Percentiles rank a stretch among this genome's conserved stretches.
These are phyloP conservation scores for Eulemur mongoz DNA, from an alignment of 2,797 vertebrate genomes.

Conservation along the genomic window DNA sequence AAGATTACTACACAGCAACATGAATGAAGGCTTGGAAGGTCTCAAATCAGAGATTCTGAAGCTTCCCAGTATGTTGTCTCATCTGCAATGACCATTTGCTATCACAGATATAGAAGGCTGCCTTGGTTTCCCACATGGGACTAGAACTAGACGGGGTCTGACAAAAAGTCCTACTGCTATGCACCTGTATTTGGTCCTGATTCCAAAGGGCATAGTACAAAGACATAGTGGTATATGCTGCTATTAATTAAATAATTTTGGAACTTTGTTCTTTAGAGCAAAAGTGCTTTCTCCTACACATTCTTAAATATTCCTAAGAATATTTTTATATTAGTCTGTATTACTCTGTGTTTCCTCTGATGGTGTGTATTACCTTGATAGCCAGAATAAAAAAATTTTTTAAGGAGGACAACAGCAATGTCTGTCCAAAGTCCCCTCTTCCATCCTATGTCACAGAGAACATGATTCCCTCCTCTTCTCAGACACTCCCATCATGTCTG, in stretches of 20 bases:
- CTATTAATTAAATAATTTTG: not conserved
- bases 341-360: not conserved
- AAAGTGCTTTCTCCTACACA: not conserved
- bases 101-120: not conserved
- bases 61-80: not conserved
- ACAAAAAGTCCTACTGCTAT: not conserved
- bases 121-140: not conserved
- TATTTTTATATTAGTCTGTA: not conserved
- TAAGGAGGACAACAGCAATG: not conserved
- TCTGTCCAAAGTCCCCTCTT: not conserved
- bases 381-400: not conserved
- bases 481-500: not conserved
- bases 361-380: not conserved
- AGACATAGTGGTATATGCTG: not conserved
- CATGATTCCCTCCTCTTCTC: not conserved
- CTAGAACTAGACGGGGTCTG: not conserved
- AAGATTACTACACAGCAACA: not conserved
- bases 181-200: not conserved
- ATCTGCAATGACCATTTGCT: not conserved
- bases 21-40: not conserved
- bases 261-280: not conserved
- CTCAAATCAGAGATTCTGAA: not conserved
- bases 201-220: not conserved
- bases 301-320: not conserved
- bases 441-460: not conserved